Evolutionary conservation across 2,888 invertebrate genomes (phyloP), one percentile per base, ranked within the genome.

Genomic region (Athalia cordata): DNA sequence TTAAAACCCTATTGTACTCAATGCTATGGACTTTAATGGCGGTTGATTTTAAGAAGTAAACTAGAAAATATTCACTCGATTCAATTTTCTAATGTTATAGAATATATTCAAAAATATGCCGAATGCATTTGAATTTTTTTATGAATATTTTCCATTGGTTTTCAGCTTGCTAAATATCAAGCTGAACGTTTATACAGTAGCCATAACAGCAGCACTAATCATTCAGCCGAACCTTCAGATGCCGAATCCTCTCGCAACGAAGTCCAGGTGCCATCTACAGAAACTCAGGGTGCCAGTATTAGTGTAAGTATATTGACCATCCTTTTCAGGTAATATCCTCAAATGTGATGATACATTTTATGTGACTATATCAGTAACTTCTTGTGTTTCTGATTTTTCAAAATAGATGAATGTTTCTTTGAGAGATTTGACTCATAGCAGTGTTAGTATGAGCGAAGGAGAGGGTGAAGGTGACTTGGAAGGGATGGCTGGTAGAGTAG

Each of bases 381-480:
- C 7, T 61, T 59, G 59, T 74, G n/a, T 61, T 29, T 43, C 8
- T 45, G 8, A 49, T 50, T 15, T 15, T n/a, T 11, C 7, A 15
- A 81, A 79, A 13, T 64, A 87, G 87, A 82, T 82, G 55, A 84
- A 85, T 5, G 89, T 82, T 50, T 87, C 87, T 0, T 87, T 86
- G 0, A 84, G 85, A 62, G 89, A 89, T 57, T 77, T 89, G 57
- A 88, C 89, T 0, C 85, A 87, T n/a, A 88, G 88, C 72, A 89
- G 89, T 50, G 84, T 89, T 47, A 89, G 89, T 45, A 86, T 89
- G 83, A 90, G 89, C 67, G 90, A 90, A 80, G 89, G 89, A 50
- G 90, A 90, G 79, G 89, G 86, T 1, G 89, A 90, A 72, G 87
- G 85, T 3, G 90, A 90, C 77, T 82, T 90, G 64, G 89, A 90